Evolutionary conservation across 2,888 invertebrate species (phyloP).

Genomic region (Zaprionus lineosus): DNA sequence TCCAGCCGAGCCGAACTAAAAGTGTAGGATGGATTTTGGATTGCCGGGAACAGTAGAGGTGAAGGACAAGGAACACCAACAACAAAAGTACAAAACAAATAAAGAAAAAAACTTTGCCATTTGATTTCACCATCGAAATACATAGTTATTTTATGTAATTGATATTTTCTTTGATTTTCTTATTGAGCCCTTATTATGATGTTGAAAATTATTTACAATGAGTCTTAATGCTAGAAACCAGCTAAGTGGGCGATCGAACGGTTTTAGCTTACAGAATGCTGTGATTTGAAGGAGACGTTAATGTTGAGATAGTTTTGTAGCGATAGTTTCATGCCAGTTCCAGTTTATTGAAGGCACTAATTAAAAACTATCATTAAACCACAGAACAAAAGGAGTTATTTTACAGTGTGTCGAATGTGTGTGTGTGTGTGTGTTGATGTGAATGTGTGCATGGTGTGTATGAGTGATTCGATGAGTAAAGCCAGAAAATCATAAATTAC

Average conservation of each 20-base stretch:
- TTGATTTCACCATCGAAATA: no score
- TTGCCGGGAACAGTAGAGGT: constrained; percentile 7
- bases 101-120: no score
- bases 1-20: constrained; percentile 50
- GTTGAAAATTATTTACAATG: constrained; percentile 49
- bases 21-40: background rate
- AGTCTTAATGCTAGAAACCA: constrained; percentile 33
- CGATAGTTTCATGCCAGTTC: constrained; percentile 64
- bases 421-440: constrained; percentile 7
- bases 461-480: constrained; percentile 9
- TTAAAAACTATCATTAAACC: constrained; percentile 67
- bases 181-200: constrained; percentile 14
- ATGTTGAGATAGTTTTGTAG: constrained; percentile 51
- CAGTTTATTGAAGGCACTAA: constrained; percentile 70
- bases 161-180: background rate
- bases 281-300: constrained; percentile 48
- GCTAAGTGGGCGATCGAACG: constrained; percentile 31
- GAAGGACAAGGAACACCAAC: constrained; percentile 5
- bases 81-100: no score
- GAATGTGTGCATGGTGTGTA: constrained; percentile 13
- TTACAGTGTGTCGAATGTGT: constrained; percentile 11
- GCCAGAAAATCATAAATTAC: constrained; percentile 49
- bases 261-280: constrained; percentile 65
- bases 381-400: constrained; percentile 29
- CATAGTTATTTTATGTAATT: constrained; percentile 21